phyloP scores from a whole-genome alignment of 1,140 invertebrate genomes.

The Trinorchestia longiramus region DNA sequence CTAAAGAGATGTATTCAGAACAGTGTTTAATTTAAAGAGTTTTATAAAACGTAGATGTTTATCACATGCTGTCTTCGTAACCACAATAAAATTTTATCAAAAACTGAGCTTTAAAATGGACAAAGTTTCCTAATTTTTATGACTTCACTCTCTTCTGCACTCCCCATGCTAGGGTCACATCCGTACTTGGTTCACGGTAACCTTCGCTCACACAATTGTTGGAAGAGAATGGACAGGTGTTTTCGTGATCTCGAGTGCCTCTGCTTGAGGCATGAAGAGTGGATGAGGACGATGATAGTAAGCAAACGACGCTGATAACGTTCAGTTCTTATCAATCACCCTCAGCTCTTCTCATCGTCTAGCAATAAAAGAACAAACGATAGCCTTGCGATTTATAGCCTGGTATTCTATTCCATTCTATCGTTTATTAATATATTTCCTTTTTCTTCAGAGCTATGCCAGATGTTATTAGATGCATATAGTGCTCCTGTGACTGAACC shows the following conservation, averaged over 20 bases:
- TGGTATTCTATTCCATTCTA: background rate
- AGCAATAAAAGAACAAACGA: background rate
- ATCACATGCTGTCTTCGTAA: background rate
- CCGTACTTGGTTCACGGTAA: background rate
- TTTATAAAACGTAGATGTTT: background rate
- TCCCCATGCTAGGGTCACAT: background rate
- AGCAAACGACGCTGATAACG: background rate
- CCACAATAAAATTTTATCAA: background rate
- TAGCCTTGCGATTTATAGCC: background rate
- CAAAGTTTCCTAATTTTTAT: background rate
- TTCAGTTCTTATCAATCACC: background rate
- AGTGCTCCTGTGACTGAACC: background rate
- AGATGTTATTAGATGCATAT: background rate
- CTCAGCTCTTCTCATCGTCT: background rate
- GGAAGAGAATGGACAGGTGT: background rate
- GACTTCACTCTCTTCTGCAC: background rate
- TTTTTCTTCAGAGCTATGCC: background rate
- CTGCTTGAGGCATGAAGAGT: background rate
- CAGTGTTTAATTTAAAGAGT: background rate
- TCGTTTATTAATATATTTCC: background rate
- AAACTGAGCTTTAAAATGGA: background rate
- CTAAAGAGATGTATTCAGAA: background rate
- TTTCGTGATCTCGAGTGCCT: background rate
- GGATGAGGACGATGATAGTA: background rate
- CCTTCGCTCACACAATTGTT: background rate